Conservation (phyloP, 2,888 invertebrate species). For the Drosophila paracracens region DNA sequence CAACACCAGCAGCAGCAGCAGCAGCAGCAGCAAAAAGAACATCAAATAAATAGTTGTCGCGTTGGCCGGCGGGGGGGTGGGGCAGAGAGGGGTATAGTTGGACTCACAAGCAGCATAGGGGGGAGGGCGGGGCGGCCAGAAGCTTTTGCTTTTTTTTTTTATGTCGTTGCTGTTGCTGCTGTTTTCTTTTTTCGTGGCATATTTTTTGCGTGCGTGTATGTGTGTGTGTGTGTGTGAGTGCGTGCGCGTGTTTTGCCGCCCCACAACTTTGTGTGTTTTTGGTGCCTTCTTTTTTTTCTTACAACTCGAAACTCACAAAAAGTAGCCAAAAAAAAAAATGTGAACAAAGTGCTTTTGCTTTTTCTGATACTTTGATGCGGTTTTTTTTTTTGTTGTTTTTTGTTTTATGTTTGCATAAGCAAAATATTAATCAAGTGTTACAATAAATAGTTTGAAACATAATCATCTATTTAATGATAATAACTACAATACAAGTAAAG, state of each 20-base stretch:
- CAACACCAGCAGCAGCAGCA: conserved; percentile 33
- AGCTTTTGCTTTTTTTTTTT: conserved; percentile 44
- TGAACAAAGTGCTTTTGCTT: conserved; percentile 2
- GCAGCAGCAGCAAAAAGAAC: conserved; percentile 20
- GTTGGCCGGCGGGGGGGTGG: conserved; percentile 16
- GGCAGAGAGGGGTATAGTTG: conserved; percentile 15
- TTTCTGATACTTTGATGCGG: conserved; percentile 3
- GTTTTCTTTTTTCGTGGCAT: conserved; percentile 66
- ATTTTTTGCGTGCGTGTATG: conserved; percentile 43
- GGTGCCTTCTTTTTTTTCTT: conserved; percentile 11
- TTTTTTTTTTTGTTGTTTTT: background rate
- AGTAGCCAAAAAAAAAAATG: conserved; percentile 1
- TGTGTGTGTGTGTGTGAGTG: conserved; percentile 1
- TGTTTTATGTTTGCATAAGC: background rate
- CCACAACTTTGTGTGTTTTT: conserved; percentile 18
- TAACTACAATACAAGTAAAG: background rate
- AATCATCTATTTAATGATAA: background rate
- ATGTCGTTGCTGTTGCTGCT: conserved; percentile 40
- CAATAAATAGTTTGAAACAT: background rate
- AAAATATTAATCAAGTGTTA: background rate
- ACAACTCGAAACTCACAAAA: conserved; percentile 28
- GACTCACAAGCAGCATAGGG: conserved; percentile 16
- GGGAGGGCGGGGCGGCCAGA: conserved; percentile 12
- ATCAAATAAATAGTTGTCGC: conserved; percentile 39
- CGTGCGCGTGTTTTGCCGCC: conserved; percentile 34